Evolutionary conservation across 2,797 vertebrate species (phyloP).

Genomic region (Pagetopsis macropterus): DNA sequence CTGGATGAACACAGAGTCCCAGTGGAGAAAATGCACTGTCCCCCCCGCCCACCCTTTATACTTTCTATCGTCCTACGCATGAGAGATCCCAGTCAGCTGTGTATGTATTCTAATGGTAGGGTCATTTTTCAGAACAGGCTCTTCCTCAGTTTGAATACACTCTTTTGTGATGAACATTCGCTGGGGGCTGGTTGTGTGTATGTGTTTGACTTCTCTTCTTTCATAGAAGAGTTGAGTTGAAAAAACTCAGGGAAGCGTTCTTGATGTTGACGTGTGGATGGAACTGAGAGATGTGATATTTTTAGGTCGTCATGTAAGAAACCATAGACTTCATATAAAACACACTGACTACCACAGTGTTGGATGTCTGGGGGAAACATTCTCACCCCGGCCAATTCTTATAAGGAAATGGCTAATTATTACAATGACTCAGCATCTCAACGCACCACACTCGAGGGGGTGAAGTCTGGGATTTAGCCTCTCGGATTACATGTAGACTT

Average conservation of each 20-base stretch:
- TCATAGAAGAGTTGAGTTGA: constrained; percentile 19
- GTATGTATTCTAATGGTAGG: constrained; percentile 49
- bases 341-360: neutral
- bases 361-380: constrained; percentile 12
- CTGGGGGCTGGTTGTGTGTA: constrained; percentile 47
- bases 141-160: constrained; percentile 47
- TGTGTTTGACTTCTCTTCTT: constrained; percentile 32
- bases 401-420: constrained; percentile 28
- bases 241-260: neutral
- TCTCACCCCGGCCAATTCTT: constrained; percentile 4
- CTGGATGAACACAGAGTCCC: constrained; percentile 66
- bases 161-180: constrained; percentile 52
- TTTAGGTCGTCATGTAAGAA: constrained; percentile 1
- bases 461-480: constrained; percentile 31
- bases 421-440: constrained; percentile 28
- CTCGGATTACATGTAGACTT: constrained; percentile 35
- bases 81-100: constrained; percentile 73
- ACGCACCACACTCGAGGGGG: neutral
- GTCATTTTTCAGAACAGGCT: constrained; percentile 46
- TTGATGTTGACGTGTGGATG: constrained; percentile 16
- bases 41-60: constrained; percentile 9
- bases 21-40: constrained; percentile 53
- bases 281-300: neutral
- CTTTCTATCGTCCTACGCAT: constrained; percentile 66
- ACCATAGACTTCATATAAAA: neutral